Evolutionary conservation across 2,113 vertebrate genomes (phyloP).

Genomic region (Psittacus erithacus): DNA sequence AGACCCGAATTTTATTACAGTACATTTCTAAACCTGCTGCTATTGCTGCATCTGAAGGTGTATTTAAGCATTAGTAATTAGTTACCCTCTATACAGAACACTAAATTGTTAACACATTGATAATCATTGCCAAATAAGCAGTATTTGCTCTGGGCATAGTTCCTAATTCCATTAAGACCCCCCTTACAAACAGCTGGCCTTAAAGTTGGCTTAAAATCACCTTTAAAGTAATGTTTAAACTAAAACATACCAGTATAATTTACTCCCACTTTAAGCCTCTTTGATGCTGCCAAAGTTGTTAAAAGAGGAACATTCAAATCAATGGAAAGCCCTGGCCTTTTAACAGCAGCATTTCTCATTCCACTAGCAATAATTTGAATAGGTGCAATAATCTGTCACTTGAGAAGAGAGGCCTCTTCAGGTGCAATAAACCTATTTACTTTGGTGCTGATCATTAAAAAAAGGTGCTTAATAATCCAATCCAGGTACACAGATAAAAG

Average conservation of each 20-base stretch:
- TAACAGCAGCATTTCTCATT: background rate
- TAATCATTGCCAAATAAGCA: conserved; percentile 3
- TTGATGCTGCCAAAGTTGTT: conserved; percentile 2
- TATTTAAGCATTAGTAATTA: background rate
- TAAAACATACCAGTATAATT: conserved; percentile 30
- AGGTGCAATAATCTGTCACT: background rate
- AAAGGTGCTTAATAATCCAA: background rate
- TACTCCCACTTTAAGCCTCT: background rate
- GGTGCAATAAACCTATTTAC: conserved; percentile 36
- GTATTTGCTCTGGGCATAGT: conserved; percentile 23
- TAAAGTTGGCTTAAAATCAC: conserved; percentile 13
- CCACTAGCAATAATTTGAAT: background rate
- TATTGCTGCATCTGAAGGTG: background rate
- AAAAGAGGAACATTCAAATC: background rate
- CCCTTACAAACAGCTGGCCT: conserved; percentile 7
- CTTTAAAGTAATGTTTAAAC: conserved; percentile 45
- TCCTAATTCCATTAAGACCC: conserved; percentile 17
- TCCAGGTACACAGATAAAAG: background rate
- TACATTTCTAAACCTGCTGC: background rate
- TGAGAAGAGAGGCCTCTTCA: conserved; percentile 15
- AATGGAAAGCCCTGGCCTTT: background rate
- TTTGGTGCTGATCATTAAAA: background rate
- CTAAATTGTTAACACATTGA: conserved; percentile 5
- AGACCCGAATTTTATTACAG: background rate
- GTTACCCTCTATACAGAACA: background rate